Evolutionary conservation across 2,888 invertebrate species (phyloP), one percentile per base, ranked within the genome.

Genomic region (Sceliomorpha sp.): DNA sequence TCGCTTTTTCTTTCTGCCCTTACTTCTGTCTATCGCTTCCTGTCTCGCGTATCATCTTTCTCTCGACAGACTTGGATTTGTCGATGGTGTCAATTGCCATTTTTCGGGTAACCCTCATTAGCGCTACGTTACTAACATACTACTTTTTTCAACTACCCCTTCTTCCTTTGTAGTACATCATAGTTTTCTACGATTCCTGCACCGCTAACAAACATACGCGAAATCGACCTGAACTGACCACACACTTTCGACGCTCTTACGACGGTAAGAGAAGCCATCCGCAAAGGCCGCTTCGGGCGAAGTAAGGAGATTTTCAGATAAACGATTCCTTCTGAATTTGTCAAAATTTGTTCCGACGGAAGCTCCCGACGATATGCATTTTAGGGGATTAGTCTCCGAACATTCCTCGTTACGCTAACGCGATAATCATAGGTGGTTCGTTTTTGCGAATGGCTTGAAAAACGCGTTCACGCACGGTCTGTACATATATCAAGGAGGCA

Each of bases 191-290:
- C 10, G 13, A 37, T 7, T 51, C 37, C 13, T 40, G 8, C n/a
- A 44, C 27, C 29, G 45, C 44, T 55, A 7, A 36, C 32, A 4
- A 20, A 20, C 20, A 20, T 2, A 20, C 2, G 5, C 5, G 5
- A 20, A 20, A 5, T 5, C 20, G 20, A 20, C 2, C 20, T 20
- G 20, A 20, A 20, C 20, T 20, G 5, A 20, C 20, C 20, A 20
- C 20, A 20, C 20, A 2, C 3, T 5, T 20, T 4, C 2, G 5
- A 20, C 20, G 2, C 20, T 20, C 20, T 4, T 20, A 4, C 20
- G n/a, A n/a, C n/a, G n/a, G n/a, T n/a, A n/a, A n/a, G 20, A n/a
- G 15, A 56, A 64, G 64, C 58, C 64, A 66, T 66, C 58, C 64
- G 64, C 64, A 66, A 66, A 40, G 9, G 8, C 12, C 44, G 9